Base-by-base conservation (phyloP, 1,140 invertebrate genomes). In the Frieseomelitta varia region DNA sequence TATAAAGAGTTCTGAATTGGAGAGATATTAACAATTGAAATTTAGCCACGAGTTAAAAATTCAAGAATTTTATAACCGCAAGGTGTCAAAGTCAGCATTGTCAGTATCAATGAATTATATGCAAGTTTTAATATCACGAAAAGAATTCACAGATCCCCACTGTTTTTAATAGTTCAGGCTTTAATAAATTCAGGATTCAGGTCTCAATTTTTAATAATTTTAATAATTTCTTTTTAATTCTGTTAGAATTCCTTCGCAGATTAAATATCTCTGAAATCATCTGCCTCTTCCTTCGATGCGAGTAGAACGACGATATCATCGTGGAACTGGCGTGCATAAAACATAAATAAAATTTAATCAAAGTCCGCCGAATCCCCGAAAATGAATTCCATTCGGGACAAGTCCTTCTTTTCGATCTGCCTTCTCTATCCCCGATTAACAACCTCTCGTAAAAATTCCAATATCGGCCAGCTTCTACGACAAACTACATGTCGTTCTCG, bases 311-410 rank as follows among this genome's bases (percentile, higher is more conserved):
- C 10, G 14, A 55, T 15, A 39, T 11, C 15, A 12, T 51, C 14
- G 21, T 21, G 55, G 65, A 65, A 75, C 21, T 30, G 58, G 39
- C 74, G 55, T 39, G 19, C 3, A 14, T 27, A 30, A 67, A 67
- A 75, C 47, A 55, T 67, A 75, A 76, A 34, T 67, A 82, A 67
- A 82, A 82, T 76, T 82, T 82, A 76, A 76, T 82, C 80, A 76
- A 82, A 55, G 61, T 34, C 8, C 14, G 39, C n/a, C 10, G 47
- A 21, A 53, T 19, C n/a, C 19, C n/a, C 53, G 30, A 58, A 78
- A 83, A 78, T 61, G 75, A 83, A 78, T 79, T 83, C 67, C 55
- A 58, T 21, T 34, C 15, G 21, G 53, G 27, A 51, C n/a, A 56
- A 69, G 72, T 34, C 19, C 24, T 24, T 15, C 24, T 19, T 75